phyloP scores from a whole-genome alignment of 2,797 vertebrate species.

The Tamandua tetradactyla region DNA sequence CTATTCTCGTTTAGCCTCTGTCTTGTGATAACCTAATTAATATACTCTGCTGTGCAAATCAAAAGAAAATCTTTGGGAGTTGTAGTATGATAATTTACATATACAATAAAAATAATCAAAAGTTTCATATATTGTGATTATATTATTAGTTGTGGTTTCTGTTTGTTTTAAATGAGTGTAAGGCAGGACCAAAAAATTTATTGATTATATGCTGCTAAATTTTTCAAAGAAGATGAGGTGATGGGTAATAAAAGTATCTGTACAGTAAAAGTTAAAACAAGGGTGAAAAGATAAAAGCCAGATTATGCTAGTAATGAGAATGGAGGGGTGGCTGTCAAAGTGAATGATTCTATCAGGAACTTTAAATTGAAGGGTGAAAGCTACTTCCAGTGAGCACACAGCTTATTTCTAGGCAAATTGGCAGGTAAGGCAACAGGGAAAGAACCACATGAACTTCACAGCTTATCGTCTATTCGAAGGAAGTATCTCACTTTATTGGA shows the following conservation, averaged over 20 bases:
- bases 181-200: slow-evolving; percentile 16
- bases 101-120: slow-evolving; percentile 27
- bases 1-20: not conserved
- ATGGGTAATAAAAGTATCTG: not conserved
- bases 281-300: not conserved
- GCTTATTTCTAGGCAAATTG: not conserved
- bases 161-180: slow-evolving; percentile 25
- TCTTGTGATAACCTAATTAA: slow-evolving; percentile 9
- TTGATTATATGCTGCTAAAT: not conserved
- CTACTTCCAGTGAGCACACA: not conserved
- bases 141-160: slow-evolving; percentile 19
- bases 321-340: not conserved
- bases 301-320: not conserved
- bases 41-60: not conserved
- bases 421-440: not conserved
- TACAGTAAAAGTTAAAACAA: slow-evolving; percentile 3
- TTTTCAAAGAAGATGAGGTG: slow-evolving; percentile 38
- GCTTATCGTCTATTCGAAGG: not conserved
- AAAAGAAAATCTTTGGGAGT: not conserved
- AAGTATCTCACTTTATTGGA: not conserved
- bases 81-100: not conserved
- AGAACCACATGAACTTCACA: not conserved
- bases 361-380: not conserved
- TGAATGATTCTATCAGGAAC: not conserved
- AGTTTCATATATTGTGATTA: slow-evolving; percentile 13